A percentile compares a stretch with the other conserved stretches of the same genome.
Conservation (phyloP, 2,888 invertebrate genomes). For the Ceratothoa steindachneri region DNA sequence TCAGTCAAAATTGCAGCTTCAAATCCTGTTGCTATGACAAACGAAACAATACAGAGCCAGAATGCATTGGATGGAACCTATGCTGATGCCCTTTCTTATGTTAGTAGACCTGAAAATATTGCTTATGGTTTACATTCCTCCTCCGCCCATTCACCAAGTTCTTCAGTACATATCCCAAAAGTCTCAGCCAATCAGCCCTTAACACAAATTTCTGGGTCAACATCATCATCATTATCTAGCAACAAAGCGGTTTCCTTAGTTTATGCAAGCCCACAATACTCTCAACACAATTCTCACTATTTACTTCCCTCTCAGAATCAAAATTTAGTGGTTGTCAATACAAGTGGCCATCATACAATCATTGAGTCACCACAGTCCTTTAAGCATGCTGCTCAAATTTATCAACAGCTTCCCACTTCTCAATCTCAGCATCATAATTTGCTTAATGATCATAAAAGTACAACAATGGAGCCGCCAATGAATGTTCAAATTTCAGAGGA, state of each 20-base stretch:
- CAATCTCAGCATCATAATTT: slow-evolving; percentile 1
- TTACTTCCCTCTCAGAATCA: not conserved
- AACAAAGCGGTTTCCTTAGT: not conserved
- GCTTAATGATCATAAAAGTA: not conserved
- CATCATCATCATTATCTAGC: not conserved
- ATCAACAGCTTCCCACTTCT: not conserved
- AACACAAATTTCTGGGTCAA: not conserved
- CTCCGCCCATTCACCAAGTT: not conserved
- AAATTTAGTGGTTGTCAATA: slow-evolving; percentile 4
- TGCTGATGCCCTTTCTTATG: not conserved
- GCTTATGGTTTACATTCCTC: not conserved
- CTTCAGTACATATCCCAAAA: not conserved
- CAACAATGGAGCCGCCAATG: not conserved
- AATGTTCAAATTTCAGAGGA: not conserved
- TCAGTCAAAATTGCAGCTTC: not conserved
- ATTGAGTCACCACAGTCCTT: not conserved
- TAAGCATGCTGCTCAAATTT: not conserved
- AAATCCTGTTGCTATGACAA: not conserved
- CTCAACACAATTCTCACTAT: slow-evolving; percentile 1
- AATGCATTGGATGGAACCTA: not conserved
- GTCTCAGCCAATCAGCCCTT: not conserved
- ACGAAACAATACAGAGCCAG: not conserved
- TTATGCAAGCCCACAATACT: slow-evolving; percentile 4
- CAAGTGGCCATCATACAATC: not conserved
- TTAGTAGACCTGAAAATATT: not conserved